phyloP scores from a whole-genome alignment of 2,888 invertebrate genomes.

The Erannis defoliaria region DNA sequence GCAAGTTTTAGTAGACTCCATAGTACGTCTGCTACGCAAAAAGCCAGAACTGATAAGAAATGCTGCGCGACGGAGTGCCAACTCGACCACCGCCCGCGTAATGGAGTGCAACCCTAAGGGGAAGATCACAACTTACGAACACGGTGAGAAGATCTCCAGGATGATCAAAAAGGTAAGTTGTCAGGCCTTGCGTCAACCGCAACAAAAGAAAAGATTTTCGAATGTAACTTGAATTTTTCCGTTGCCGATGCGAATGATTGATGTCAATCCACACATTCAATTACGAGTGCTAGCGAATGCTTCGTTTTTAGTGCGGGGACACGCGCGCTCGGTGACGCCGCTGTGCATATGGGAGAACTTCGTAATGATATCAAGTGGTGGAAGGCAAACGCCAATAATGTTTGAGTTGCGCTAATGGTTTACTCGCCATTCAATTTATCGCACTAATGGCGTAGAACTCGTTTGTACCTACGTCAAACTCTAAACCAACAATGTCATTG shows the following conservation, averaged over 20 bases:
- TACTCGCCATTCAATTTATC: constrained; percentile 46
- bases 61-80: constrained; percentile 79
- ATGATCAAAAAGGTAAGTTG: constrained; percentile 90
- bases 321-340: constrained; percentile 28
- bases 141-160: constrained; percentile 94
- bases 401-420: constrained; percentile 41
- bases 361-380: constrained; percentile 39
- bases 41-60: constrained; percentile 92
- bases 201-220: background rate
- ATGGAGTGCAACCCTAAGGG: constrained; percentile 93
- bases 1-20: constrained; percentile 95
- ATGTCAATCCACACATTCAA: constrained; percentile 64
- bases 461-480: constrained; percentile 40
- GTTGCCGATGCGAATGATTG: constrained; percentile 69
- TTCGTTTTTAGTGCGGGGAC: constrained; percentile 55
- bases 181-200: constrained; percentile 19
- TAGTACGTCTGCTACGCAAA: constrained; percentile 92
- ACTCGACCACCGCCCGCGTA: constrained; percentile 87
- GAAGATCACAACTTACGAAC: constrained; percentile 93
- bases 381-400: constrained; percentile 40
- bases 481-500: constrained; percentile 43
- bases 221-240: constrained; percentile 50
- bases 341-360: constrained; percentile 44
- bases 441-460: constrained; percentile 45
- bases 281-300: constrained; percentile 65